These are phyloP conservation scores for Manis pentadactyla DNA, from an alignment of 2,797 vertebrate species.

Conservation along the genomic window DNA sequence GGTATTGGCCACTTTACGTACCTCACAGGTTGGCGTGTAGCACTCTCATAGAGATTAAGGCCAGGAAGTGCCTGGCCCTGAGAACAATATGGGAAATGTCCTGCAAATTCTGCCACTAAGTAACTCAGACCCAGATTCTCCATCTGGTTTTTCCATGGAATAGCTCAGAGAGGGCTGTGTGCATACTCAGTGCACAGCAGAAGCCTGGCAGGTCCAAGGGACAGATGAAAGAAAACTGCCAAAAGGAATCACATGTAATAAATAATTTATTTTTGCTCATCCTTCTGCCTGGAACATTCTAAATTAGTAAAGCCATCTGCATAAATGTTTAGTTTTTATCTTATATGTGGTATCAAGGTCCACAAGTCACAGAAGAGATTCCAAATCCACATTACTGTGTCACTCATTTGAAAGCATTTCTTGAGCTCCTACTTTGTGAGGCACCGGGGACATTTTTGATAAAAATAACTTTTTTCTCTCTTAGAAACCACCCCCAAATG, in stretches of 20 bases:
- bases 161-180: neutral
- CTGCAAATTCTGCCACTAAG: neutral
- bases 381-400: neutral
- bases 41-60: neutral
- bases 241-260: neutral
- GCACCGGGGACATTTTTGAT: neutral
- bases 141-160: neutral
- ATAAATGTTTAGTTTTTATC: constrained; percentile 4
- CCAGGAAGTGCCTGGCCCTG: neutral
- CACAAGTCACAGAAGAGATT: neutral
- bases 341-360: neutral
- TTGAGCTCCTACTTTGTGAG: neutral
- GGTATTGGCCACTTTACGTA: neutral
- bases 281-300: constrained; percentile 47
- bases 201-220: neutral
- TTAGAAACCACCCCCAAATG: neutral
- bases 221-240: neutral
- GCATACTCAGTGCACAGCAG: neutral
- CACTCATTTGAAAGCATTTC: neutral
- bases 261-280: constrained; percentile 33
- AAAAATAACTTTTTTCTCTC: neutral
- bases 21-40: neutral
- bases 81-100: constrained; percentile 15
- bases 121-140: constrained; percentile 14
- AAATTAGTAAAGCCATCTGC: neutral